A percentile compares a stretch with the other conserved stretches of the same genome.
phyloP scores from a whole-genome alignment of 2,113 vertebrate genomes.

The Lipophrys pholis region DNA sequence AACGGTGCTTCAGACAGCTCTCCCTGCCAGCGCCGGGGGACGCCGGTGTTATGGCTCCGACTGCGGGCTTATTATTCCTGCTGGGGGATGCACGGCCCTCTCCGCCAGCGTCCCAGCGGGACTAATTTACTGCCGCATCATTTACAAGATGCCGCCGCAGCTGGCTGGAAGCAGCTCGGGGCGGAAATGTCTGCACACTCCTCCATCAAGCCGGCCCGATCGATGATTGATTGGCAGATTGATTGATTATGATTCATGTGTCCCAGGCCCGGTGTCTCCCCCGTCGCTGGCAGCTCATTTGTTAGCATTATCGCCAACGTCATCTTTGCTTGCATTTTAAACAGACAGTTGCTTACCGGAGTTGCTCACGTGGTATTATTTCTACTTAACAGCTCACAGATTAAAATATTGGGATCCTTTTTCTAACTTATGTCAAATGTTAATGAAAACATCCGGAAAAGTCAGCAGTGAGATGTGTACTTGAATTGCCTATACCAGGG shows the following conservation, averaged over 20 bases:
- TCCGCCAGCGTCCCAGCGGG: conserved; percentile 51
- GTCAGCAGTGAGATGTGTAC: too few species aligned
- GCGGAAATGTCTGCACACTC: conserved; percentile 18
- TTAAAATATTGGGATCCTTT: too few species aligned
- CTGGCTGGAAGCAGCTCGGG: conserved; percentile 16
- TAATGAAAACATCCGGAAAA: too few species aligned
- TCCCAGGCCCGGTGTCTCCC: conserved; percentile 40
- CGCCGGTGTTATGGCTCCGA: conserved; percentile 43
- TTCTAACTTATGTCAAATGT: too few species aligned
- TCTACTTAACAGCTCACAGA: too few species aligned
- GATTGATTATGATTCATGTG: conserved; percentile 71
- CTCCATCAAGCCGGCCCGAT: conserved; percentile 7
- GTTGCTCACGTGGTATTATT: background rate
- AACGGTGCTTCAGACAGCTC: conserved; percentile 25
- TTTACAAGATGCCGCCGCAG: conserved; percentile 34
- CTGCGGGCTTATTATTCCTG: conserved; percentile 60
- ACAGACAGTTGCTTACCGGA: conserved; percentile 17
- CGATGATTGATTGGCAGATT: conserved; percentile 67
- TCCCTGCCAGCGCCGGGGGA: conserved; percentile 1
- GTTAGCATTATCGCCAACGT: conserved; percentile 60
- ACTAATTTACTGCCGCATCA: conserved; percentile 65
- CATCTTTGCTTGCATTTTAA: conserved; percentile 42
- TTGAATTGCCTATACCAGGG: too few species aligned
- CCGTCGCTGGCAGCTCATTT: conserved; percentile 67
- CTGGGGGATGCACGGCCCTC: conserved; percentile 38